phyloP scores from a whole-genome alignment of 2,797 vertebrate species.

The Mustela erminea region DNA sequence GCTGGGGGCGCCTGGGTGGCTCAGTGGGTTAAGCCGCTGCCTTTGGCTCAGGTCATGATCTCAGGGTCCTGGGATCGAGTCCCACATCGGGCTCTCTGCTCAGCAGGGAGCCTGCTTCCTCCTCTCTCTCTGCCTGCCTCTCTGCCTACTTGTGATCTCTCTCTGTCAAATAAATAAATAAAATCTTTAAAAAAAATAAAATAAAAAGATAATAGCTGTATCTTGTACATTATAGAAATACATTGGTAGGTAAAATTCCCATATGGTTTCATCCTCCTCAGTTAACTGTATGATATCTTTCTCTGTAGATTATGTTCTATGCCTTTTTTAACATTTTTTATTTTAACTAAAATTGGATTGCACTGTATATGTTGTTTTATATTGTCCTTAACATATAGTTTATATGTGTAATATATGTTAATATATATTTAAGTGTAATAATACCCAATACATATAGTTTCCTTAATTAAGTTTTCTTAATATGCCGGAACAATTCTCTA shows the following conservation, averaged over 20 bases:
- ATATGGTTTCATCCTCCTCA: background rate
- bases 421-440: background rate
- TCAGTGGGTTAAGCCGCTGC: no score
- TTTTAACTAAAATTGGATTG: background rate
- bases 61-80: no score
- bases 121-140: no score
- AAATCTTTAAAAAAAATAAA: no score
- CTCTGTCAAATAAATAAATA: no score
- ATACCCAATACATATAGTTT: background rate
- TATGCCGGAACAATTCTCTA: background rate
- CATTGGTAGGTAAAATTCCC: background rate
- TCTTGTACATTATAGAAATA: background rate
- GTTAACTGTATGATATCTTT: background rate
- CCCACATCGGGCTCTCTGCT: no score
- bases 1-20: background rate
- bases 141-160: no score
- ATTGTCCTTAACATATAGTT: background rate
- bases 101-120: no score
- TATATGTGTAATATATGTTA: background rate
- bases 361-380: background rate
- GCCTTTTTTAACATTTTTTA: background rate
- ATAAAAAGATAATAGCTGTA: background rate
- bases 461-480: background rate
- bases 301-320: background rate
- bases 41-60: no score